phyloP scores from a whole-genome alignment of 1,140 invertebrate genomes.

The Caenorhabditis latens region DNA sequence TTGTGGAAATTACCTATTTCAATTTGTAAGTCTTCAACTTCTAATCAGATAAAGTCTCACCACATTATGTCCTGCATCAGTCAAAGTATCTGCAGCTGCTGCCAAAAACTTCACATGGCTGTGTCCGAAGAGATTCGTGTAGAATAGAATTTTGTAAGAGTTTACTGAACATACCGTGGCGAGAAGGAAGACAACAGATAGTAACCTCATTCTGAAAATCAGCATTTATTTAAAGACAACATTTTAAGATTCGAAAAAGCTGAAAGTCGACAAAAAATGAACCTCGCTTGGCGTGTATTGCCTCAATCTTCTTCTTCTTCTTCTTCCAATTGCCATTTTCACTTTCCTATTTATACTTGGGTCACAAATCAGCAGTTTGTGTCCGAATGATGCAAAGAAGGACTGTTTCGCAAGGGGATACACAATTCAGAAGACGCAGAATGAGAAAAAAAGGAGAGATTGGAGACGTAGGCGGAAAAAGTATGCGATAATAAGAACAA shows the following conservation, averaged over 20 bases:
- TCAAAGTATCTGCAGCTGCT: constrained; percentile 57
- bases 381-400: constrained; percentile 38
- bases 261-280: background rate
- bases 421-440: background rate
- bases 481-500: background rate
- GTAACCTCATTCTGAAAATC: constrained; percentile 29
- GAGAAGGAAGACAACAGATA: background rate
- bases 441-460: background rate
- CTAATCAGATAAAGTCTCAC: background rate
- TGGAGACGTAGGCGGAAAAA: background rate
- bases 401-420: background rate
- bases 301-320: background rate
- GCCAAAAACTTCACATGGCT: constrained; percentile 64
- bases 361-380: constrained; percentile 12
- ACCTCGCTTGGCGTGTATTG: background rate
- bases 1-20: too few species aligned
- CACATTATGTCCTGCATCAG: constrained; percentile 56
- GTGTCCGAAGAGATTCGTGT: constrained; percentile 52
- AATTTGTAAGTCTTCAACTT: background rate
- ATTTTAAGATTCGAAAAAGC: background rate
- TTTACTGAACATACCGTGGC: background rate
- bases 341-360: constrained; percentile 34
- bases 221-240: background rate
- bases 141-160: constrained; percentile 42
- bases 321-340: background rate